Base-by-base conservation (phyloP, 2,888 invertebrate genomes). In the Endotricha flammealis region DNA sequence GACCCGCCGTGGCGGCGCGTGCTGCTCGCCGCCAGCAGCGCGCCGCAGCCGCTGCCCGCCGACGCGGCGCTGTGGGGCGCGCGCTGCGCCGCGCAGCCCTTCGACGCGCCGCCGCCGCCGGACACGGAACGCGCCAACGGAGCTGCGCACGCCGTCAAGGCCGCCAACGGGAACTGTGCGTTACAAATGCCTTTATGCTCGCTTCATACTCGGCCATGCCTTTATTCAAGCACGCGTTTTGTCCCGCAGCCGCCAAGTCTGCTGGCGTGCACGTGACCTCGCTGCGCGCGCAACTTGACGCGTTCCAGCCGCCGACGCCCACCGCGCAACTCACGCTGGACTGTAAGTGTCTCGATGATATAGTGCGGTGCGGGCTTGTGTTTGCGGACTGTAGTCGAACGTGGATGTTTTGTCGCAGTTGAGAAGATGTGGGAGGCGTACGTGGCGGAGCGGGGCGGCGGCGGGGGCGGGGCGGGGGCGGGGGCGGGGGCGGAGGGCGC, bases 311-410 rank as follows among this genome's bases (percentile, higher is more conserved):
- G 36, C 68, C 63, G 32, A 47, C 48, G 34, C 57, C 39, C 38
- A 53, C 60, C 32, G 74, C 68, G 13, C 86, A 89, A 48, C 88
- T 94, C 33, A 94, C 93, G 36, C 90, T 93, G 49, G 90, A 92
- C 76, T 93, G 94, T 93, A 67, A 88, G 90, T 60, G 20, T 6
- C 4, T 6, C 10, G 8, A 4, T 6, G n/a, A n/a, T 24, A 27
- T 6, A 27, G 12, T 41, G 22, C 12, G 32, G 11, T 42, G 29
- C n/a, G n/a, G n/a, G n/a, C n/a, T n/a, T n/a, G n/a, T n/a, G n/a
- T n/a, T n/a, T n/a, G n/a, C n/a, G n/a, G n/a, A n/a, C n/a, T n/a
- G n/a, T n/a, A n/a, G n/a, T n/a, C n/a, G n/a, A n/a, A n/a, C n/a
- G n/a, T n/a, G n/a, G n/a, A n/a, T n/a, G n/a, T n/a, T n/a, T n/a